Evolutionary conservation across 2,113 vertebrate genomes (phyloP).

Genomic region (Athene noctua): DNA sequence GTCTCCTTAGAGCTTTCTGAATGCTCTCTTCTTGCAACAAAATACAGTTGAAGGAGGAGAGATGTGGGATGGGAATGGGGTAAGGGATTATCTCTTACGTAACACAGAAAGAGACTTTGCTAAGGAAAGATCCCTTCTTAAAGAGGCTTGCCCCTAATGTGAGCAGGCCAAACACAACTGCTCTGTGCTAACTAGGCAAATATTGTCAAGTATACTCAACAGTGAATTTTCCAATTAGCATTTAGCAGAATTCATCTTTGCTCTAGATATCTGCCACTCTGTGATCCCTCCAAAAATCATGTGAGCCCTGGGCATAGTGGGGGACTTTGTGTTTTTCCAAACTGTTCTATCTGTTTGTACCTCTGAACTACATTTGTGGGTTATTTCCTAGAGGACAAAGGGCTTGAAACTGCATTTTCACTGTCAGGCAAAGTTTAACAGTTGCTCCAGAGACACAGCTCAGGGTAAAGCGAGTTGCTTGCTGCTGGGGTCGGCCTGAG

Average conservation of each 20-base stretch:
- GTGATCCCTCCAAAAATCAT: conserved; percentile 12
- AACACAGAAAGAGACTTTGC: not conserved
- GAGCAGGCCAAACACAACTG: not conserved
- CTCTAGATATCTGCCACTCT: conserved; percentile 7
- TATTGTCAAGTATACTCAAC: not conserved
- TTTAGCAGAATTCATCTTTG: conserved; percentile 40
- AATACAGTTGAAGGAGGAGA: not conserved
- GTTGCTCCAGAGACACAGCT: not conserved
- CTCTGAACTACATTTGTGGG: conserved; percentile 49
- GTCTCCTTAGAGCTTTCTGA: not conserved
- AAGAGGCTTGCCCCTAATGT: not conserved
- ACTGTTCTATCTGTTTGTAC: not conserved
- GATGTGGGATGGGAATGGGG: not conserved
- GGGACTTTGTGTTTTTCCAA: not conserved
- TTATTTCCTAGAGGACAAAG: conserved; percentile 49
- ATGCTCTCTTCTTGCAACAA: not conserved
- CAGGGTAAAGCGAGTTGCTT: not conserved
- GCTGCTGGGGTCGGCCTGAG: not conserved
- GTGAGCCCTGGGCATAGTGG: not conserved
- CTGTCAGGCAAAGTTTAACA: conserved; percentile 15
- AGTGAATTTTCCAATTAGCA: not conserved
- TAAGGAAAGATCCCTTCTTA: not conserved
- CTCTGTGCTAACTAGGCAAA: not conserved
- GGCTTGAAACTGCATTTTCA: not conserved
- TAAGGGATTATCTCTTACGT: conserved; percentile 12